Evolutionary conservation across 1,140 invertebrate genomes (phyloP), one percentile per base, ranked within the genome.

Genomic region (Drosophila tsacasi): DNA sequence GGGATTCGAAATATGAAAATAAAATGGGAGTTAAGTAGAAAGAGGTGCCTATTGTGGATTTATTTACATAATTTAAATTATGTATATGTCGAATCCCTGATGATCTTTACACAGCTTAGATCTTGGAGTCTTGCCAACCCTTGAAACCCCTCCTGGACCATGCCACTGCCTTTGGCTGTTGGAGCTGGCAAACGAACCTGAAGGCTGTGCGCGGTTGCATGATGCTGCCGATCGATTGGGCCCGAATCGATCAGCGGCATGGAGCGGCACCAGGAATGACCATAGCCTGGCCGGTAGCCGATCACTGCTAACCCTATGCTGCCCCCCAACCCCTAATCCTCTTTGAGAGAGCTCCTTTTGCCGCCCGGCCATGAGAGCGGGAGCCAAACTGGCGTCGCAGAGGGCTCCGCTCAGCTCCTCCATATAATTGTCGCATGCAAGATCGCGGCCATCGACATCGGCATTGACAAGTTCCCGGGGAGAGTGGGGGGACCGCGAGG

Each of bases 361-460:
- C 62, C 79, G 69, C 59, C 46, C 60, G 64, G 71, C 50, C 67
- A 80, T 78, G 77, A 55, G 74, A 81, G 67, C 81, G 78, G 78
- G 85, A 84, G 81, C 85, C 85, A 89, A 68, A 50, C 79, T 90
- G 85, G 86, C 85, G 85, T 90, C 85, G 85, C 78, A 55, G 55
- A 55, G 55, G 55, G 32, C 32, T 55, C 30, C 12, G 49, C 17
- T 52, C 30, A 19, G 52, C 62, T 55, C 54, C 54, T 55, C 68
- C 76, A 57, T 90, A 90, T 90, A 90, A 89, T 90, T 90, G 85
- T 90, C 85, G 81, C 85, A 90, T 85, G 85, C 85, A 89, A 87
- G 77, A 86, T 87, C 84, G 84, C 80, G 76, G 84, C 77, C 77
- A 89, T 78, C 84, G 65, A 77, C 75, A 77, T 77, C 60, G 61